phyloP scores from a whole-genome alignment of 2,888 invertebrate genomes.

The Tenthredo amoena region DNA sequence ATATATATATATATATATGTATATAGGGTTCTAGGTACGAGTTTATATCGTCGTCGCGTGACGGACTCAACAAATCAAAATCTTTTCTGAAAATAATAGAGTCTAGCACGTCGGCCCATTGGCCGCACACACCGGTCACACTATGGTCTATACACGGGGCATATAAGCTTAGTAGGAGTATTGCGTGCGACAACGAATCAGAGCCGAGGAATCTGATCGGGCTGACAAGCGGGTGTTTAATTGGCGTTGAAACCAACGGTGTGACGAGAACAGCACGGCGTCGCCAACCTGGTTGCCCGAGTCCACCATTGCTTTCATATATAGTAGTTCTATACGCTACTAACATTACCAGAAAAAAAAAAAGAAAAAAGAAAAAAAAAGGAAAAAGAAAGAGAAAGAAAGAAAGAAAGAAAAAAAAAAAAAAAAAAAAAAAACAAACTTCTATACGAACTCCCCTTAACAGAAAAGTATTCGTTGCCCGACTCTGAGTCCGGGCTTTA shows the following conservation, averaged over 20 bases:
- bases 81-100: constrained; percentile 43
- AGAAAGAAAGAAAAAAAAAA: background rate
- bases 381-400: background rate
- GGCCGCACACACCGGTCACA: constrained; percentile 40
- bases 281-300: constrained; percentile 63
- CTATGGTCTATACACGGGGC: background rate
- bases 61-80: constrained; percentile 40
- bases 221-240: constrained; percentile 78
- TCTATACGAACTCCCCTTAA: background rate
- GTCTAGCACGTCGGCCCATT: constrained; percentile 37
- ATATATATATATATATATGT: background rate
- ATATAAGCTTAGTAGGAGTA: constrained; percentile 58
- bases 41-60: constrained; percentile 31
- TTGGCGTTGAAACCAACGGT: constrained; percentile 78
- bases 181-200: constrained; percentile 76
- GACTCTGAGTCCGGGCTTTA: constrained; percentile 4
- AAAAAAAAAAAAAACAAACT: background rate
- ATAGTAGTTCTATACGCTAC: constrained; percentile 1
- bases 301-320: constrained; percentile 37
- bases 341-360: background rate
- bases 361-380: background rate
- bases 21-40: constrained; percentile 9
- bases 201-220: constrained; percentile 66
- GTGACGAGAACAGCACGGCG: constrained; percentile 77
- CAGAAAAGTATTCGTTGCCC: constrained; percentile 21